Percentiles rank a stretch among this genome's conserved stretches.
Conservation (phyloP, 2,113 vertebrate species). For the Ploceus nigricollis region DNA sequence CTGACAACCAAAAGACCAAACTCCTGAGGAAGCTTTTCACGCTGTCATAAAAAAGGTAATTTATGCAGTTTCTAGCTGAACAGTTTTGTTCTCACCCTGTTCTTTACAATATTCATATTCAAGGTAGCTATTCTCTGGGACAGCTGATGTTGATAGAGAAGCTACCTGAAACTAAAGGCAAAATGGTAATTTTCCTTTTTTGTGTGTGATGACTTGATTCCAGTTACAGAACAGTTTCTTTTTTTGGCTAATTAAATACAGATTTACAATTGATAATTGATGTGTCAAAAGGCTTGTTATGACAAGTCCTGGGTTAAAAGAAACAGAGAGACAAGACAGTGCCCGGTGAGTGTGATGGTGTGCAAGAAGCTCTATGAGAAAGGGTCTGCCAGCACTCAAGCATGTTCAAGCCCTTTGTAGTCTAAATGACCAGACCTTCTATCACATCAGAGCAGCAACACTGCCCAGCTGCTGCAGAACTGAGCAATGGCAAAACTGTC, state of each 20-base stretch:
- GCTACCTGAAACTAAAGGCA: background rate
- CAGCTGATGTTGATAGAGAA: background rate
- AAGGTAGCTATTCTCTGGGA: background rate
- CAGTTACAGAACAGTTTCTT: background rate
- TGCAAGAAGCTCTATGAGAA: slow-evolving; percentile 76
- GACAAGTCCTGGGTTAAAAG: slow-evolving; percentile 28
- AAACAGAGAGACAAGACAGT: slow-evolving; percentile 70
- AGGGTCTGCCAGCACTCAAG: slow-evolving; percentile 68
- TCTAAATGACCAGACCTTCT: slow-evolving; percentile 64
- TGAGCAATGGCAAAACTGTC: slow-evolving; percentile 34
- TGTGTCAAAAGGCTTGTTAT: background rate
- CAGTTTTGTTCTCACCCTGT: background rate
- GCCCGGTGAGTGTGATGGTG: slow-evolving; percentile 68
- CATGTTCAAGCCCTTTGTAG: slow-evolving; percentile 61
- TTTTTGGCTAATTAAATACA: background rate
- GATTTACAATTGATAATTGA: background rate
- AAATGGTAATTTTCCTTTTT: background rate
- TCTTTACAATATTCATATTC: background rate
- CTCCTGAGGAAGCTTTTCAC: background rate
- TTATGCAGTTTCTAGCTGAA: background rate
- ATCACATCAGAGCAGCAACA: slow-evolving; percentile 64
- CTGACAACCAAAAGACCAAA: background rate
- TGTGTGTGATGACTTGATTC: background rate
- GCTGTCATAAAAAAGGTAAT: background rate
- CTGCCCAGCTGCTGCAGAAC: slow-evolving; percentile 67